These are phyloP conservation scores for Ceyx cyanopectus DNA, from an alignment of 2,113 vertebrate species.

Conservation along the genomic window DNA sequence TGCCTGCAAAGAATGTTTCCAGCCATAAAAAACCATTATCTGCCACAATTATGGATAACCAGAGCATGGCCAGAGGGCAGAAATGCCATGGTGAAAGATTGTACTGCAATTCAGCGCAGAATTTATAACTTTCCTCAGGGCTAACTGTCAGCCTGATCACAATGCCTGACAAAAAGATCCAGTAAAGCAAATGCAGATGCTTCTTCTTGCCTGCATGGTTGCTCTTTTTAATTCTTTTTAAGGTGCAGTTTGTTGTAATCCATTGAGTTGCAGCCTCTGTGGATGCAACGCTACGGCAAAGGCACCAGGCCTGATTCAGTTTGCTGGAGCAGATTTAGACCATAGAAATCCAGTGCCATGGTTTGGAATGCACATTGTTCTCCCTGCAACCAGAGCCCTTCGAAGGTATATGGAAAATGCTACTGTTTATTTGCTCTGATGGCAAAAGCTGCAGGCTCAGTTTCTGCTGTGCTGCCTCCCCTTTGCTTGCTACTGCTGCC, in stretches of 20 bases:
- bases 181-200: slow-evolving; percentile 70
- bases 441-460: not conserved
- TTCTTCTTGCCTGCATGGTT: slow-evolving; percentile 58
- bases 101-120: slow-evolving; percentile 76
- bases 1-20: slow-evolving; percentile 78
- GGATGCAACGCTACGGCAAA: not conserved
- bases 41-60: slow-evolving; percentile 80
- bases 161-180: slow-evolving; percentile 71
- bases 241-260: slow-evolving; percentile 43
- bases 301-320: rapidly evolving
- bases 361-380: not conserved
- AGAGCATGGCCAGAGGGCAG: slow-evolving; percentile 72
- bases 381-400: not conserved
- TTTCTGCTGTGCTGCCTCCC: rapidly evolving
- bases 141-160: slow-evolving; percentile 78
- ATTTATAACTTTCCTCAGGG: slow-evolving; percentile 79
- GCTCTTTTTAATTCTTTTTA: slow-evolving; percentile 50
- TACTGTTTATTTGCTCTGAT: not conserved
- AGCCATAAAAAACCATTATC: slow-evolving; percentile 80
- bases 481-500: not conserved
- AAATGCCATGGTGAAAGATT: slow-evolving; percentile 78
- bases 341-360: rapidly evolving
- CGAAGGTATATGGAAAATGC: not conserved
- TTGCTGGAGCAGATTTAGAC: not conserved
- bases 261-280: not conserved